Conservation (phyloP, 2,113 vertebrate species). For the Macrotis lagotis region DNA sequence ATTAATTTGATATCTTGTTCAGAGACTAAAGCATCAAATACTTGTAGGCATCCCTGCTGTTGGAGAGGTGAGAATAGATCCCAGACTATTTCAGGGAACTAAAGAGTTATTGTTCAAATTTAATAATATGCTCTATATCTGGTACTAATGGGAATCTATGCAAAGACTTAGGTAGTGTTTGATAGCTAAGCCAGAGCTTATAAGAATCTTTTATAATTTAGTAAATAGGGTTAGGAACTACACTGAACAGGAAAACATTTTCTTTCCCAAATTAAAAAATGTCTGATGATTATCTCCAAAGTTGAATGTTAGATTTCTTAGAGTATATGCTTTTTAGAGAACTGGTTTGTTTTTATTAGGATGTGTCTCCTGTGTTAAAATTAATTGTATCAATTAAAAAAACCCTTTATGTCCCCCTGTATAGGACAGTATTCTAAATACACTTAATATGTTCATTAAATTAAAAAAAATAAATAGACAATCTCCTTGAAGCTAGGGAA, state of each 20-base stretch:
- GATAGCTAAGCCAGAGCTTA: not conserved
- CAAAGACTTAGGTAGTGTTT: not conserved
- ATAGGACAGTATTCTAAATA: too few relatives aligned
- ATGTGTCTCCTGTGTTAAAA: not conserved
- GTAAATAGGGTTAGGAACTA: not conserved
- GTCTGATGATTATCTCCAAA: not conserved
- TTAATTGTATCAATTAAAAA: not conserved
- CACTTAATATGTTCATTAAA: too few relatives aligned
- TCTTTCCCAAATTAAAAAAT: slow-evolving; percentile 29
- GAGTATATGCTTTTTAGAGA: not conserved
- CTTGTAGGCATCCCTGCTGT: too few relatives aligned
- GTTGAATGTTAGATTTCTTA: not conserved
- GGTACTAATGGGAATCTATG: not conserved
- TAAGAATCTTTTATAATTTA: not conserved
- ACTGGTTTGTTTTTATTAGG: not conserved
- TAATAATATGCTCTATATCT: not conserved
- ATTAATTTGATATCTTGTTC: not conserved
- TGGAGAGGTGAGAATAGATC: not conserved
- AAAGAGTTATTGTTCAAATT: not conserved
- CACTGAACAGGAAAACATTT: not conserved
- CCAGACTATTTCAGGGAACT: not conserved
- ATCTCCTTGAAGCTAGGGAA: not conserved
- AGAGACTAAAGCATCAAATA: not conserved
- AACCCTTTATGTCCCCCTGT: not conserved
- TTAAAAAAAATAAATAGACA: not conserved